These are phyloP conservation scores for Bujurquina vittata DNA, from an alignment of 2,113 vertebrate genomes.

Conservation along the genomic window DNA sequence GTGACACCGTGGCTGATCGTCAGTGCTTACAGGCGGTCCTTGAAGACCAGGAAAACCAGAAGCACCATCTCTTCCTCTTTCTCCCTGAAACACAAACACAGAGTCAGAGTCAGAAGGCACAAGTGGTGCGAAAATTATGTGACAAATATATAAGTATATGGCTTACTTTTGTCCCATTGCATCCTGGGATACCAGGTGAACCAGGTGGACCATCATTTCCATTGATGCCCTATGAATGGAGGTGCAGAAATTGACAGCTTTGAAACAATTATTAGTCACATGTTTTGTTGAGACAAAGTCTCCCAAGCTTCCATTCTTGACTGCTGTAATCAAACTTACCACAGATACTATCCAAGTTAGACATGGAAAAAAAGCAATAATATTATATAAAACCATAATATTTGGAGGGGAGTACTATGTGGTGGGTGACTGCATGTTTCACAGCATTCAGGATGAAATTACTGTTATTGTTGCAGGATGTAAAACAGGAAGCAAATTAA, in stretches of 20 bases:
- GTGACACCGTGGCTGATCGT: background rate
- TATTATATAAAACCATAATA: no score
- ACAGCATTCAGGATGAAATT: background rate
- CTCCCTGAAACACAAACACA: slow-evolving; percentile 83
- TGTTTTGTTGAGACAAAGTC: no score
- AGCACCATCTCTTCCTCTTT: slow-evolving; percentile 85
- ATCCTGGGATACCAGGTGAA: slow-evolving; percentile 91
- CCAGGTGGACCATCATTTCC: slow-evolving; percentile 94
- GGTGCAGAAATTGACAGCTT: slow-evolving; percentile 10
- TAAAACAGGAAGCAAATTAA: background rate
- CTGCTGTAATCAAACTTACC: background rate
- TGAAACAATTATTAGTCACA: background rate
- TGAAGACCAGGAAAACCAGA: slow-evolving; percentile 85
- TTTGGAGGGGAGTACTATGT: background rate
- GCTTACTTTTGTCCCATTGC: slow-evolving; percentile 96
- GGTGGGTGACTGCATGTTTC: background rate
- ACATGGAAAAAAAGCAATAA: no score
- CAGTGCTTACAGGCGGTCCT: slow-evolving; percentile 87
- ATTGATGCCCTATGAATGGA: slow-evolving; percentile 87
- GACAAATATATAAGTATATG: background rate
- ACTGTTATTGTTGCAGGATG: background rate
- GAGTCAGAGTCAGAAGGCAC: background rate
- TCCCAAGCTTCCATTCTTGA: no score
- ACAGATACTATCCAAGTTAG: background rate
- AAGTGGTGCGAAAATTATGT: background rate